Evolutionary conservation across 2,113 vertebrate genomes (phyloP), one percentile per base, ranked within the genome.

Genomic region (Egretta garzetta): DNA sequence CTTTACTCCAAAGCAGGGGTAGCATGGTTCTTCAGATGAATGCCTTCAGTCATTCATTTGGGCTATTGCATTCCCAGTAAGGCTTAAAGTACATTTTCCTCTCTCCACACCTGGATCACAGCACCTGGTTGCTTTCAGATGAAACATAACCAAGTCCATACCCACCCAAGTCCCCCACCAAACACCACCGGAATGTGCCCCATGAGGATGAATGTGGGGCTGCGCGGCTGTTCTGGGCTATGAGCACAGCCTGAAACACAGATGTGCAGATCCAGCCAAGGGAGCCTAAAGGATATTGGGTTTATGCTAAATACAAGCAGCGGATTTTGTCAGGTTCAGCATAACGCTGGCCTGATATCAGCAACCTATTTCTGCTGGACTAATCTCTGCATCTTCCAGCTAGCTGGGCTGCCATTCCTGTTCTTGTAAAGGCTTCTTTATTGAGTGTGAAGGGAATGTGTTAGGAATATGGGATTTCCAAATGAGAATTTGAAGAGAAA

Each of bases 201-300:
- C 1, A 0, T 1, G 0, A 60, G n/a, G 24, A 26, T 45, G 27
- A 66, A 8, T 0, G 0, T 6, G 28, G 22, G 16, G 6, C 32
- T 62, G 11, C 5, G 3, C 0, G 2, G 6, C 52, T 75, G 32
- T 22, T 90, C 32, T 75, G 24, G 24, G 37, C 6, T 59, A 37
- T 0, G 2, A 52, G 16, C 9, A 12, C 14, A 80, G 24, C 20
- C 50, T 0, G 0, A 67, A 79, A 32, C 55, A 53, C 28, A 24
- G 12, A 53, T 7, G 5, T 39, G 21, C 30, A n/a, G 53, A 62
- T 84, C 20, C 33, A 62, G 8, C 32, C 39, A 41, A 66, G 49
- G 28, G 4, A 86, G 32, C 11, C 39, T 35, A 33, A 62, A 66
- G 2, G 0, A 20, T 62, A 8, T 0, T 33, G 14, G 6, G 3